Conservation (phyloP, 2,888 invertebrate genomes). For the Pheosia gnoma region DNA sequence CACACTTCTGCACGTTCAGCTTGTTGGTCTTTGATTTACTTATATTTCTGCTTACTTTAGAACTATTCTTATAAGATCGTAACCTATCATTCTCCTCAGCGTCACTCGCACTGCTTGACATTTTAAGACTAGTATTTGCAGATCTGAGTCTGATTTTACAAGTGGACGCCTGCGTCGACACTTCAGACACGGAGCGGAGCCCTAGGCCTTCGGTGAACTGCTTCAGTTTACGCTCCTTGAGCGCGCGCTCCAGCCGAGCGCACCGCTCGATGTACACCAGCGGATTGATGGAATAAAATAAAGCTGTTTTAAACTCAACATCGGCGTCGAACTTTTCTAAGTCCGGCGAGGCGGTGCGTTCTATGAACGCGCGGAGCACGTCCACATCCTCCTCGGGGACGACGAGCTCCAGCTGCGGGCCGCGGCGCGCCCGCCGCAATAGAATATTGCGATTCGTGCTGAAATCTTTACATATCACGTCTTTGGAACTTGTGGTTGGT, state of each 20-base stretch:
- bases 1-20: not conserved
- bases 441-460: too few species aligned
- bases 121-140: not conserved
- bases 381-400: constrained; percentile 48
- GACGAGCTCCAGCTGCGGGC: constrained; percentile 44
- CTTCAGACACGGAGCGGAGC: constrained; percentile 36
- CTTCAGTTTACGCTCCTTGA: constrained; percentile 18
- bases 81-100: not conserved
- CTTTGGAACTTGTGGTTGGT: too few species aligned
- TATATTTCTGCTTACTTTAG: not conserved
- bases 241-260: constrained; percentile 32
- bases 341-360: constrained; percentile 38
- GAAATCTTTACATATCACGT: too few species aligned
- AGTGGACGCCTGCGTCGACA: constrained; percentile 7
- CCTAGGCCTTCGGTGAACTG: constrained; percentile 53
- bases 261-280: constrained; percentile 51
- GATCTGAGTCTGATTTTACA: constrained; percentile 8
- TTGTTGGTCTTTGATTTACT: not conserved
- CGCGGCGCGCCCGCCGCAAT: too few species aligned
- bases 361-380: constrained; percentile 44
- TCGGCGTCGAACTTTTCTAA: constrained; percentile 48
- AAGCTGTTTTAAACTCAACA: constrained; percentile 39
- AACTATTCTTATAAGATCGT: not conserved
- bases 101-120: not conserved
- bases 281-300: constrained; percentile 61